A percentile compares a stretch with the other conserved stretches of the same genome.
These are phyloP conservation scores for Amphipyra berbera DNA, from an alignment of 2,888 invertebrate species.

Conservation along the genomic window DNA sequence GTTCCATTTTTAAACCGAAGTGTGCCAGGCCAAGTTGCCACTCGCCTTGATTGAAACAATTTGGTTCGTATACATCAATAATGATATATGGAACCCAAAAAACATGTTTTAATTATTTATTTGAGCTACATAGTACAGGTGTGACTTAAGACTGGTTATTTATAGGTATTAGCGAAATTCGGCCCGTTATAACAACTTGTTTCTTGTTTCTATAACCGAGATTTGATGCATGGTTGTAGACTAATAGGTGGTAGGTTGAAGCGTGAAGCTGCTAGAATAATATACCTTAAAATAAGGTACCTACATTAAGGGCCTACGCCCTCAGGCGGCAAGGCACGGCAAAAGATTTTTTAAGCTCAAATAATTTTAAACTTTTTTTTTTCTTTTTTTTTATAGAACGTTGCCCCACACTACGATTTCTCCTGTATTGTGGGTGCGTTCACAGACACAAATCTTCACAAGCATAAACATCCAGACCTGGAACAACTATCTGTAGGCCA, in stretches of 20 bases:
- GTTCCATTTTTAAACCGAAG: constrained; percentile 46
- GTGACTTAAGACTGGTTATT: constrained; percentile 80
- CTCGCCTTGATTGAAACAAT: constrained; percentile 64
- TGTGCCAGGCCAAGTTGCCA: constrained; percentile 32
- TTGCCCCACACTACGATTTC: too few relatives aligned
- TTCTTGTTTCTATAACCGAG: constrained; percentile 80
- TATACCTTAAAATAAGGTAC: too few relatives aligned
- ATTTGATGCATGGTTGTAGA: constrained; percentile 62
- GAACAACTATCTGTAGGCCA: too few relatives aligned
- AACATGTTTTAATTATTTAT: constrained; percentile 79
- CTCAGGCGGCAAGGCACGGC: too few relatives aligned
- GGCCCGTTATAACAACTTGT: constrained; percentile 69
- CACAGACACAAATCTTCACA: too few relatives aligned
- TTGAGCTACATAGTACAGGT: constrained; percentile 81
- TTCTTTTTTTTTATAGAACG: too few relatives aligned
- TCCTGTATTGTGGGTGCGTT: too few relatives aligned
- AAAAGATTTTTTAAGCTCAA: too few relatives aligned
- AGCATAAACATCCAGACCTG: too few relatives aligned
- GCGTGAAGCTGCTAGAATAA: too few relatives aligned
- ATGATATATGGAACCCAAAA: constrained; percentile 70
- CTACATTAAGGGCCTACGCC: too few relatives aligned
- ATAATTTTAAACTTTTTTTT: too few relatives aligned
- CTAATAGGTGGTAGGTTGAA: constrained; percentile 2
- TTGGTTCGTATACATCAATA: constrained; percentile 62
- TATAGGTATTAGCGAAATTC: constrained; percentile 82